A percentile compares a stretch with the other conserved stretches of the same genome.
Evolutionary conservation across 2,888 invertebrate genomes (phyloP).

Genomic region (Drosophila vallismaia): DNA sequence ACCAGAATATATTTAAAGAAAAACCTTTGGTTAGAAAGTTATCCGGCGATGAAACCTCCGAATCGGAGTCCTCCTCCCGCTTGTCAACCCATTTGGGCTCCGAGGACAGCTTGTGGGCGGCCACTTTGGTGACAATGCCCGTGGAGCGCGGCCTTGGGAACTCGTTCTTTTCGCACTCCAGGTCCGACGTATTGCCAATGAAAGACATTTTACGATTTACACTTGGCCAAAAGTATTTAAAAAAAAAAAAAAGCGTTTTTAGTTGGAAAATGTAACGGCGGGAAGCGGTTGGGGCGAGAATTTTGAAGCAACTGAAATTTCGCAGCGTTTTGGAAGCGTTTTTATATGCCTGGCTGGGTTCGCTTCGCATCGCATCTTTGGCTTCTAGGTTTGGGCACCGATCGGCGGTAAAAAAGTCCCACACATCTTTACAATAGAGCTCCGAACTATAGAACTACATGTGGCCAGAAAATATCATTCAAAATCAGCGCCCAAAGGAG

Average conservation of each 20-base stretch:
- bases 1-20: not conserved
- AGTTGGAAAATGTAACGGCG: not conserved
- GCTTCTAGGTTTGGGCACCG: slow-evolving; percentile 43
- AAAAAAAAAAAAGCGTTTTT: slow-evolving; percentile 8
- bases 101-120: slow-evolving; percentile 80
- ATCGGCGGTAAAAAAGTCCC: slow-evolving; percentile 63
- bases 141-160: slow-evolving; percentile 73
- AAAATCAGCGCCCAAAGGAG: not conserved
- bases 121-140: slow-evolving; percentile 80
- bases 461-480: not conserved
- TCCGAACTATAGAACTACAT: not conserved
- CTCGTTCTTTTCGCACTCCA: slow-evolving; percentile 83
- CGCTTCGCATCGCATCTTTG: slow-evolving; percentile 46
- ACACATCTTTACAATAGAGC: slow-evolving; percentile 18
- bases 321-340: slow-evolving; percentile 52
- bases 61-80: slow-evolving; percentile 90
- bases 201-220: slow-evolving; percentile 77
- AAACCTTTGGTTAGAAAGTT: slow-evolving; percentile 91
- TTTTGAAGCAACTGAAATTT: slow-evolving; percentile 73
- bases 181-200: slow-evolving; percentile 82
- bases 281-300: slow-evolving; percentile 45
- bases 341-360: slow-evolving; percentile 65
- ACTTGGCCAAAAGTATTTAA: not conserved
- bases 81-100: slow-evolving; percentile 83
- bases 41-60: slow-evolving; percentile 90